Base-by-base conservation (phyloP, 1,140 invertebrate genomes). In the Gryon sp. region DNA sequence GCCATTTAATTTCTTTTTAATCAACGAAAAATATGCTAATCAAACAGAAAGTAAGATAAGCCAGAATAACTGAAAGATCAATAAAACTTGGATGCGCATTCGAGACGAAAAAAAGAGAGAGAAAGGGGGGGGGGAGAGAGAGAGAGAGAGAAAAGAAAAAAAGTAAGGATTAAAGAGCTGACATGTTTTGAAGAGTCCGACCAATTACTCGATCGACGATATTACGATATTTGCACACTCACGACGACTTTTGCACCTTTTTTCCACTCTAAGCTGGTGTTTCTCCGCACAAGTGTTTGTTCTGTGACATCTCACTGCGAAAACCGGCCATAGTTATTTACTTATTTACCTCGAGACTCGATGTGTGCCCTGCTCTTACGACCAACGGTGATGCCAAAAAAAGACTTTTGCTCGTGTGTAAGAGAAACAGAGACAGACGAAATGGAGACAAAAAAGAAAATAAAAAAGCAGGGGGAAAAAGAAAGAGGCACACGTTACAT, bases 261-360 rank as follows among this genome's bases (percentile, higher is more conserved):
- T n/a, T 41, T 12, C 32, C 24, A 52, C 63, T 43, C 55, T 18
- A 18, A 30, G 8, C 7, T 28, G 7, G n/a, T n/a, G n/a, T n/a
- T n/a, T n/a, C 43, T 11, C 36, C 46, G 79, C 80, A 45, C 76
- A 81, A 79, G 81, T 85, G 81, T 86, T 86, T 84, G 78, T 83
- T 78, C 80, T 80, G 80, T 78, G 84, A 85, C 84, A 86, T 82
- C 81, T 84, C 75, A 66, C 78, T 63, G 75, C 77, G 79, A 70
- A 77, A 82, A 80, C 79, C 80, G 70, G 79, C 73, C 81, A 77
- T 26, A 45, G 76, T 82, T 86, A 82, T 84, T 85, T 85, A 83
- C 84, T 85, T 85, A 86, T 86, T 86, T 85, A 86, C 82, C 79
- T 79, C 63, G 76, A 78, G 66, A 52, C 79, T 59, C 62, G 70